Evolutionary conservation across 2,888 invertebrate species (phyloP).

Genomic region (Ormyrus labotus): DNA sequence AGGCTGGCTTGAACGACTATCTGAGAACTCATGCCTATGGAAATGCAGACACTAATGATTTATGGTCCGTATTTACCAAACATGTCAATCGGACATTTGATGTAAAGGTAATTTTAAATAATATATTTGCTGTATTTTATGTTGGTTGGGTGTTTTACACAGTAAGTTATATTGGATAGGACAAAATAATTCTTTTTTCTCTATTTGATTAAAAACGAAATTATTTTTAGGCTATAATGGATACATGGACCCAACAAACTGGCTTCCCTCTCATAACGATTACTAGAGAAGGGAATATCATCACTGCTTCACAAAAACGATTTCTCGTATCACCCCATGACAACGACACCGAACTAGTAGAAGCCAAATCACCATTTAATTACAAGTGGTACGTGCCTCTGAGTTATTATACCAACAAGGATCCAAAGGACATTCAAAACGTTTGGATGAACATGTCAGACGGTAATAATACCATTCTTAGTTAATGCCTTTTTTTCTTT

Average conservation of each 20-base stretch:
- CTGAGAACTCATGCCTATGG: slow-evolving; percentile 82
- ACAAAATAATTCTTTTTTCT: too few relatives aligned
- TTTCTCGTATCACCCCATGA: slow-evolving; percentile 77
- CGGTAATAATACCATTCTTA: slow-evolving; percentile 76
- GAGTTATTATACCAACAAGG: slow-evolving; percentile 84
- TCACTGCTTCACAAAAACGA: slow-evolving; percentile 83
- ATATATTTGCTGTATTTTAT: not conserved
- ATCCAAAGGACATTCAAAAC: slow-evolving; percentile 78
- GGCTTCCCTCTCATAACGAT: slow-evolving; percentile 89
- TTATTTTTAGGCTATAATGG: slow-evolving; percentile 80
- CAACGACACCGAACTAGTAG: slow-evolving; percentile 76
- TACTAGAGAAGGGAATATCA: slow-evolving; percentile 79
- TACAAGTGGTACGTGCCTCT: slow-evolving; percentile 89
- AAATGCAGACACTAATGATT: slow-evolving; percentile 87
- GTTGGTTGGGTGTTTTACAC: not conserved
- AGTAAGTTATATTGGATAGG: slow-evolving; percentile 7
- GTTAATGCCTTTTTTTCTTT: slow-evolving; percentile 24
- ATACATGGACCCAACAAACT: slow-evolving; percentile 89
- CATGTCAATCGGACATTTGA: slow-evolving; percentile 80
- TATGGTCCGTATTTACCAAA: slow-evolving; percentile 86
- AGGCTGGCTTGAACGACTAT: slow-evolving; percentile 82
- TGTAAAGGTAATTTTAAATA: slow-evolving; percentile 77
- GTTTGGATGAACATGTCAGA: slow-evolving; percentile 90
- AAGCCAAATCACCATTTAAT: slow-evolving; percentile 77
- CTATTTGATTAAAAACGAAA: too few relatives aligned